Evolutionary conservation across 1,140 invertebrate species (phyloP), one percentile per base, ranked within the genome.

Genomic region (Triops cancriformis): DNA sequence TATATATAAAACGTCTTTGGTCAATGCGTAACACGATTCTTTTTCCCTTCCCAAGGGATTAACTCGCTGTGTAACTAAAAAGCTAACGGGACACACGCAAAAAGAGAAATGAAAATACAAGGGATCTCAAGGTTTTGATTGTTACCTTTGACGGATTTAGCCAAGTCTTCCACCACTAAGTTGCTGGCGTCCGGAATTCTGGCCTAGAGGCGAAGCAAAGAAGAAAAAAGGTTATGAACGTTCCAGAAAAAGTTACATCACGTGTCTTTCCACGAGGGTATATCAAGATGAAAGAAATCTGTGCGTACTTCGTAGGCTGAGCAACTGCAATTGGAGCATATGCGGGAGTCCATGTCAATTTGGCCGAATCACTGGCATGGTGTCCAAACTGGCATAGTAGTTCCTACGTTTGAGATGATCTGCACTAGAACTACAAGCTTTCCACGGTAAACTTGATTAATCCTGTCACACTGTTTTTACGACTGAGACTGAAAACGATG

Each of bases 71-170:
- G 23, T 64, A 64, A 64, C 51, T 64, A 2, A 64, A 64, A 64
- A n/a, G n/a, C 51, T 64, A 64, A 64, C 51, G 51, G 51, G 51
- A 64, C 3, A 64, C n/a, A 64, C n/a, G 14, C 51, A 64, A 14
- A 64, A n/a, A n/a, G n/a, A 64, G 51, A 64, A 64, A 64, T 64
- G 51, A 64, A 64, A 64, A 64, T 0, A 64, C 51, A 64, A 37
- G 31, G 51, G 51, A 64, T 64, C 51, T 23, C 11, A 18, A 64
- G 23, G 51, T 18, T 64, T 64, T 64, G 51, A 64, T 64, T 64
- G 10, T 64, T 64, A 64, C 51, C 51, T 64, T 64, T 64, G 51
- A 64, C 51, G 51, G 51, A 64, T 64, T 64, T 64, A 64, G 51
- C 51, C 9, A 64, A 64, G 51, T 64, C 51, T 64, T 23, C 51